Conservation (phyloP, 2,113 vertebrate species). For the Alligator mississippiensis region DNA sequence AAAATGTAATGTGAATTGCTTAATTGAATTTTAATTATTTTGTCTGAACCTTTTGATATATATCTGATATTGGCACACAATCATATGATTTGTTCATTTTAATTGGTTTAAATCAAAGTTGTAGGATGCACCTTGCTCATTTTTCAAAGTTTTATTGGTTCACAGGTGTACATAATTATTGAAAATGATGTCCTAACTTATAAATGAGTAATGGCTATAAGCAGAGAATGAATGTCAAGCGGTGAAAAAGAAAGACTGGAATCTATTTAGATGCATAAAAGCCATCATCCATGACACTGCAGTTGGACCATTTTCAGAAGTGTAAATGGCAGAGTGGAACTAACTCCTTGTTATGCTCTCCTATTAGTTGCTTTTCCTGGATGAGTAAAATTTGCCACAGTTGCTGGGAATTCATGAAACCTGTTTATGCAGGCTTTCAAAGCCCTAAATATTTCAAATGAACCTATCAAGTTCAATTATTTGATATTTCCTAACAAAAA, state of each 20-base stretch:
- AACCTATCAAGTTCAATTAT: too few relatives aligned
- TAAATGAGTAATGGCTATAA: neutral
- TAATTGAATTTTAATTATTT: constrained; percentile 60
- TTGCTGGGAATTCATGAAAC: too few relatives aligned
- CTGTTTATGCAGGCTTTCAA: too few relatives aligned
- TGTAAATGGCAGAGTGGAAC: neutral
- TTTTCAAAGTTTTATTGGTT: neutral
- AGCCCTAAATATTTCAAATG: too few relatives aligned
- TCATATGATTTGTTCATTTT: neutral
- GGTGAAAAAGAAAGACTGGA: neutral
- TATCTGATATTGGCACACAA: neutral
- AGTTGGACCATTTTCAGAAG: neutral
- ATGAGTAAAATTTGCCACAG: neutral
- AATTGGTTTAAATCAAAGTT: neutral
- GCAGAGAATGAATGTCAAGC: neutral
- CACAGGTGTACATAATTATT: neutral
- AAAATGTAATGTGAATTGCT: constrained; percentile 42
- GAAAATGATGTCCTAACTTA: neutral
- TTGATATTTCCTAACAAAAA: too few relatives aligned
- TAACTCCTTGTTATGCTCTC: neutral
- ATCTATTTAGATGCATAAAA: neutral
- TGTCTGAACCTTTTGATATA: neutral
- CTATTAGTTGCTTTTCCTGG: neutral
- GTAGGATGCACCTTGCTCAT: neutral
- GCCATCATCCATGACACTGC: neutral